These are phyloP conservation scores for Phanerotoma sp. DNA, from an alignment of 2,888 invertebrate species.

Conservation along the genomic window DNA sequence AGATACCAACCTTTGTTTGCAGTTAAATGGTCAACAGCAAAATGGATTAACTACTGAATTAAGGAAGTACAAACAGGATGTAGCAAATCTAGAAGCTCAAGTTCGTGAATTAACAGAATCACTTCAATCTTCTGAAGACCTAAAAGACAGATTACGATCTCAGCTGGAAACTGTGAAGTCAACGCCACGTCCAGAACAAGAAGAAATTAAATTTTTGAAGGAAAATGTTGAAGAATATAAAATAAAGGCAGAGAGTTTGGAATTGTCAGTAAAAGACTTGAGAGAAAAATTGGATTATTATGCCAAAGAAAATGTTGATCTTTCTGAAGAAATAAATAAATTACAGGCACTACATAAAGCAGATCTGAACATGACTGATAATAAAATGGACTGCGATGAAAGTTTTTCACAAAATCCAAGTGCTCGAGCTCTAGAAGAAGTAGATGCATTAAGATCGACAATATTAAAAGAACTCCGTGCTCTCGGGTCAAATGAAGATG, in stretches of 20 bases:
- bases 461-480: conserved; percentile 47
- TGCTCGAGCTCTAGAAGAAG: conserved; percentile 47
- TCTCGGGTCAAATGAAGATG: conserved; percentile 32
- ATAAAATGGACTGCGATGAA: conserved; percentile 27
- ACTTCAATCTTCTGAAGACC: neutral
- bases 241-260: neutral
- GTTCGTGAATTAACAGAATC: conserved; percentile 8
- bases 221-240: neutral
- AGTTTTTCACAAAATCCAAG: conserved; percentile 19
- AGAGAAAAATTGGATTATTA: conserved; percentile 46
- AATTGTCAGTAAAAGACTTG: conserved; percentile 6
- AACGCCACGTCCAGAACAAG: neutral
- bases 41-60: too few relatives aligned
- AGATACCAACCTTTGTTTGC: conserved; percentile 4
- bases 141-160: neutral
- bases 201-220: neutral
- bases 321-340: conserved; percentile 34
- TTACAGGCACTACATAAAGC: conserved; percentile 27
- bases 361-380: conserved; percentile 14
- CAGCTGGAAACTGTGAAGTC: conserved; percentile 7
- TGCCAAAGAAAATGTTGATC: conserved; percentile 48
- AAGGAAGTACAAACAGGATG: too few relatives aligned
- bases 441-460: conserved; percentile 38
- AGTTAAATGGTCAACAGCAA: too few relatives aligned
- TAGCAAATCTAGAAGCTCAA: neutral